phyloP scores from a whole-genome alignment of 2,888 invertebrate genomes.

The Zygaena filipendulae region DNA sequence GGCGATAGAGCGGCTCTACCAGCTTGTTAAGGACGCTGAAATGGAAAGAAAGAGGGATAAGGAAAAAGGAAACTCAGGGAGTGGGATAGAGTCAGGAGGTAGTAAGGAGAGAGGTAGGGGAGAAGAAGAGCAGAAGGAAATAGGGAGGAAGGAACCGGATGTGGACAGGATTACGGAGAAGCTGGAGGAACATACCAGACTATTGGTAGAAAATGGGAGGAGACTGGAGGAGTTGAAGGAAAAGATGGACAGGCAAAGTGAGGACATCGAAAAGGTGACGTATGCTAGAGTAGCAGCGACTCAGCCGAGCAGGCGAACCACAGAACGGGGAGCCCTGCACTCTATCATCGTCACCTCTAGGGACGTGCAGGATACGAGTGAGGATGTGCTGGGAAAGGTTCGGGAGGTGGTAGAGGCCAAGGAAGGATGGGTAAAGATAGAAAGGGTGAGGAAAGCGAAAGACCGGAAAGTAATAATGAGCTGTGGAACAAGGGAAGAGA shows the following conservation, averaged over 20 bases:
- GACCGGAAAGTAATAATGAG: slow-evolving; percentile 10
- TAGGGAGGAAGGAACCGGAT: not conserved
- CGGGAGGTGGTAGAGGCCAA: slow-evolving; percentile 4
- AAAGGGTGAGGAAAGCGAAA: slow-evolving; percentile 7
- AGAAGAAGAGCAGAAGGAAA: not conserved
- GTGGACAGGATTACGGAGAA: not conserved
- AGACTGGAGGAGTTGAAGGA: slow-evolving; percentile 1
- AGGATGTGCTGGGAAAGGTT: slow-evolving; percentile 3
- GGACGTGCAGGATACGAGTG: slow-evolving; percentile 4
- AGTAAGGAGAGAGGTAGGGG: not conserved
- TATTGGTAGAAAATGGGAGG: not conserved
- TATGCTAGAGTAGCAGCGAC: not conserved
- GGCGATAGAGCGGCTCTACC: slow-evolving; percentile 4
- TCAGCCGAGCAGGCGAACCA: not conserved
- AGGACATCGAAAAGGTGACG: not conserved
- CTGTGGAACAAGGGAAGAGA: slow-evolving; percentile 4
- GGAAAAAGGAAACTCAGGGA: not conserved
- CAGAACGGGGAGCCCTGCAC: slow-evolving; percentile 1
- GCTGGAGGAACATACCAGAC: not conserved
- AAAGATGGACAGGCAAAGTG: not conserved
- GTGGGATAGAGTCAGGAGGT: not conserved
- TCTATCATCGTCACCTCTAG: slow-evolving; percentile 4
- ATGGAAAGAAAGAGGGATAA: not conserved
- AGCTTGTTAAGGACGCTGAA: slow-evolving; percentile 9
- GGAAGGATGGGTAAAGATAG: slow-evolving; percentile 7